phyloP scores from a whole-genome alignment of 2,113 vertebrate species.

The Myotis lucifugus region DNA sequence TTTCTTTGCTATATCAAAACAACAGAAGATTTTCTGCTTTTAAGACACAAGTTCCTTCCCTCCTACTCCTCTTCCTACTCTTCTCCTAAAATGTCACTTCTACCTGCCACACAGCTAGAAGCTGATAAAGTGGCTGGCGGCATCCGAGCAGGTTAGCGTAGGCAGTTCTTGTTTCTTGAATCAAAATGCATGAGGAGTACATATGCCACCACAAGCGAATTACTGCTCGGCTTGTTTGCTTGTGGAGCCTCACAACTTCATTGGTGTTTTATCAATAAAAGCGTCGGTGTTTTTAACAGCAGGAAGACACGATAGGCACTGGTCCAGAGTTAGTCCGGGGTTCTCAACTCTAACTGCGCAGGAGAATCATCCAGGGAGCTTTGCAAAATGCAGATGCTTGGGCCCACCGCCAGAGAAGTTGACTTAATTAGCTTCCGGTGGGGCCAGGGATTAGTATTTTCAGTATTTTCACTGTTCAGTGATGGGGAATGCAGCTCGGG shows the following conservation, averaged over 20 bases:
- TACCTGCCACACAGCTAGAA: not conserved
- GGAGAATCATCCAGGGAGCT: not conserved
- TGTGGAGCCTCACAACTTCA: not conserved
- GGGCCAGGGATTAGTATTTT: not conserved
- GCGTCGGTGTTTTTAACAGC: slow-evolving; percentile 11
- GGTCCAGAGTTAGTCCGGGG: not conserved
- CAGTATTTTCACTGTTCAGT: not conserved
- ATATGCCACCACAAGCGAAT: not conserved
- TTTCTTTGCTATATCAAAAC: slow-evolving; percentile 4
- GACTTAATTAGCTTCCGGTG: not conserved
- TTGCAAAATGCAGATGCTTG: not conserved
- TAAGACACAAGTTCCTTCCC: slow-evolving; percentile 40
- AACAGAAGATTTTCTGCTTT: slow-evolving; percentile 31
- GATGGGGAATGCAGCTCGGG: not conserved
- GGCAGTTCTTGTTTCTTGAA: not conserved
- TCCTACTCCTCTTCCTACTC: slow-evolving; percentile 10
- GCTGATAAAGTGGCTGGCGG: not conserved
- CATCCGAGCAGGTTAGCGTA: not conserved
- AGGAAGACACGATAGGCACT: not conserved
- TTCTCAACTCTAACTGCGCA: not conserved
- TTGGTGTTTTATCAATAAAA: slow-evolving; percentile 23
- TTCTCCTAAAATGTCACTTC: slow-evolving; percentile 49
- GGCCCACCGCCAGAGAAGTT: not conserved
- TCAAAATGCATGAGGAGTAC: not conserved
- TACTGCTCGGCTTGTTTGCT: not conserved